Conservation (phyloP, 1,140 invertebrate genomes). For the Neoseiulus cucumeris region DNA sequence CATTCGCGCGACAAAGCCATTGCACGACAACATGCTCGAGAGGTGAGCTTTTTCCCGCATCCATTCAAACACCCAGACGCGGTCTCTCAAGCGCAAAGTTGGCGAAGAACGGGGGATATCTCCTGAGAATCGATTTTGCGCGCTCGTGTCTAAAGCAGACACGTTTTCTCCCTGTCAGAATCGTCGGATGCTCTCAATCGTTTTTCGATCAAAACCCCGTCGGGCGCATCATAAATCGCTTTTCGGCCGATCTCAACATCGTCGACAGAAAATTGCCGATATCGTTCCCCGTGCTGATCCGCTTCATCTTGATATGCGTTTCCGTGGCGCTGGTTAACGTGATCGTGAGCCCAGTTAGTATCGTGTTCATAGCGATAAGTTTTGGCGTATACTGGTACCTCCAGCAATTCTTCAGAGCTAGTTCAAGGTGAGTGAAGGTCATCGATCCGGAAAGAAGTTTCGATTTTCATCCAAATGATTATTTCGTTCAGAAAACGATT, state of each 20-base stretch:
- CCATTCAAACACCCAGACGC: too few relatives aligned
- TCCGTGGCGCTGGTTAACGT: conserved; percentile 50
- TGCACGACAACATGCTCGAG: conserved; percentile 24
- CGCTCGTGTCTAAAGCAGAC: too few relatives aligned
- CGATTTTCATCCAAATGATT: too few relatives aligned
- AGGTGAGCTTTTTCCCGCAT: too few relatives aligned
- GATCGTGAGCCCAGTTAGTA: conserved; percentile 42
- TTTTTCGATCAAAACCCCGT: conserved; percentile 42
- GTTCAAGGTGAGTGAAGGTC: conserved; percentile 36
- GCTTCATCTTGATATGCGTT: conserved; percentile 45
- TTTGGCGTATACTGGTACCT: conserved; percentile 39
- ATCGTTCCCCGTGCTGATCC: conserved; percentile 45
- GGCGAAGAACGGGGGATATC: too few relatives aligned
- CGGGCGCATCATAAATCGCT: conserved; percentile 35
- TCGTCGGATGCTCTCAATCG: conserved; percentile 16
- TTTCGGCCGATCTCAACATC: conserved; percentile 53
- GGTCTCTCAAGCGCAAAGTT: too few relatives aligned
- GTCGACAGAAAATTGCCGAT: conserved; percentile 65
- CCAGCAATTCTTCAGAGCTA: conserved; percentile 46
- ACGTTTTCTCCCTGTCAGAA: not conserved
- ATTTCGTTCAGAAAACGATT: too few relatives aligned
- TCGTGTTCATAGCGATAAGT: conserved; percentile 25
- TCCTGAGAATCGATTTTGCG: too few relatives aligned
- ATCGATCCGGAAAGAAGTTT: too few relatives aligned
- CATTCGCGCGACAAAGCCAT: conserved; percentile 23